Percentiles rank a stretch among this genome's conserved stretches.
Evolutionary conservation across 2,113 vertebrate genomes (phyloP).

Genomic region (Dicerorhinus sumatrensis): DNA sequence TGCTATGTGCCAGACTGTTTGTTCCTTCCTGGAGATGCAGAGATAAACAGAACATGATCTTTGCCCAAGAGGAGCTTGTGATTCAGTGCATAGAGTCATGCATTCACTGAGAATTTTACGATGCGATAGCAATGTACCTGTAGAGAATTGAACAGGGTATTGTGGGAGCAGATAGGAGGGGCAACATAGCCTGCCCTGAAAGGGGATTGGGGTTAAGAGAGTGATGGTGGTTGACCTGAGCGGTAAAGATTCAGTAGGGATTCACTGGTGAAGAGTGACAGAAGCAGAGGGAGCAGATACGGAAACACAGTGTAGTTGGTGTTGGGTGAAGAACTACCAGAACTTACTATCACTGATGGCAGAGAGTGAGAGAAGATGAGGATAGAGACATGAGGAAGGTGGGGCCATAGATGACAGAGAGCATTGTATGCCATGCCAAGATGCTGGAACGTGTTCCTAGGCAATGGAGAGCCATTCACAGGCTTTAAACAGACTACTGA

Average conservation of each 20-base stretch:
- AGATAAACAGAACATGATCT: not conserved
- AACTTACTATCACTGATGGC: not conserved
- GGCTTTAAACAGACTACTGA: not conserved
- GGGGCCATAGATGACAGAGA: not conserved
- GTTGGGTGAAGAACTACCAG: not conserved
- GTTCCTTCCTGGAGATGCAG: not conserved
- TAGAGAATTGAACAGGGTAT: not conserved
- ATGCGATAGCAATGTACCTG: rapidly evolving
- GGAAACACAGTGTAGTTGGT: not conserved
- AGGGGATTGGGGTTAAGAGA: not conserved
- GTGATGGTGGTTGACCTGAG: not conserved
- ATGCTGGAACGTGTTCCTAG: not conserved
- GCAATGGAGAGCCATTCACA: not conserved
- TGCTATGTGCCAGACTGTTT: not conserved
- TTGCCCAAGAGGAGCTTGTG: not conserved
- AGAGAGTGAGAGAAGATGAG: not conserved
- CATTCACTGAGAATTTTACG: not conserved
- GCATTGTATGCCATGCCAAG: rapidly evolving
- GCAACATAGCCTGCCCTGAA: not conserved
- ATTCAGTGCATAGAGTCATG: not conserved
- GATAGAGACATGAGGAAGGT: not conserved
- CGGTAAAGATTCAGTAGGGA: not conserved
- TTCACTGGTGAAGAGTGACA: not conserved
- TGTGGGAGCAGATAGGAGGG: not conserved
- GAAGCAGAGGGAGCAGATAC: not conserved